A percentile compares a stretch with the other conserved stretches of the same genome.
Evolutionary conservation across 2,888 invertebrate genomes (phyloP).

Genomic region (Choreutis nemorana): DNA sequence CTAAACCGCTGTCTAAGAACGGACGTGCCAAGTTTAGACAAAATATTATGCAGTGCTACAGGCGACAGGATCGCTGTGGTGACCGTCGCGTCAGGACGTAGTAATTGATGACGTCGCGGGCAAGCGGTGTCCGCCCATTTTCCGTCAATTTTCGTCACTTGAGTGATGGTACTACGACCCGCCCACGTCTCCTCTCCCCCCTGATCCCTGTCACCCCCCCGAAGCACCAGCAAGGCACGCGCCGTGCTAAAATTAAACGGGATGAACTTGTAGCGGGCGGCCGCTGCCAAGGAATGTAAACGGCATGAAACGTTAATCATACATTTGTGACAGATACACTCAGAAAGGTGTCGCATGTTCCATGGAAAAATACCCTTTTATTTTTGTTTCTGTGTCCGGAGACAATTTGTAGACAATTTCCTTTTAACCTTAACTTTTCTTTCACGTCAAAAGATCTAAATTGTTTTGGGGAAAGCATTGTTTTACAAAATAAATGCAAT

Average conservation of each 20-base stretch:
- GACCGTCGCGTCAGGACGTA: conserved; percentile 48
- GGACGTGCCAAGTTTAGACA: conserved; percentile 22
- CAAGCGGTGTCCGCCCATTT: conserved; percentile 65
- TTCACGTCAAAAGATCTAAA: neutral
- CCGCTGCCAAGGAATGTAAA: conserved; percentile 48
- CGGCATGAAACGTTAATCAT: conserved; percentile 57
- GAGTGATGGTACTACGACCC: conserved; percentile 61
- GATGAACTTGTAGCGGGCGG: conserved; percentile 62
- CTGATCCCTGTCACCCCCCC: conserved; percentile 15
- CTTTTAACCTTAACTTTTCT: conserved; percentile 1
- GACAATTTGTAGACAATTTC: too few species aligned
- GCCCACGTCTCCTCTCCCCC: conserved; percentile 32
- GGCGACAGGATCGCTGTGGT: conserved; percentile 32
- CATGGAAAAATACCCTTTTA: conserved; percentile 22
- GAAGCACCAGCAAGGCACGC: conserved; percentile 47
- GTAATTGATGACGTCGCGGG: conserved; percentile 65
- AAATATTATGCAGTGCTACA: conserved; percentile 49
- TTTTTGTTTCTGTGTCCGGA: conserved; percentile 14
- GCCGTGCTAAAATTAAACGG: conserved; percentile 64
- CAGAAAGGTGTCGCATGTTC: conserved; percentile 31
- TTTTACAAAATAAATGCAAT: neutral
- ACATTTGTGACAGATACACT: conserved; percentile 58
- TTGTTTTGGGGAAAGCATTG: neutral
- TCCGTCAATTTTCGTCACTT: conserved; percentile 68
- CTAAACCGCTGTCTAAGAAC: too few species aligned